Evolutionary conservation across 2,113 vertebrate species (phyloP), one percentile per base, ranked within the genome.

Genomic region (Cranoglanis bouderius): DNA sequence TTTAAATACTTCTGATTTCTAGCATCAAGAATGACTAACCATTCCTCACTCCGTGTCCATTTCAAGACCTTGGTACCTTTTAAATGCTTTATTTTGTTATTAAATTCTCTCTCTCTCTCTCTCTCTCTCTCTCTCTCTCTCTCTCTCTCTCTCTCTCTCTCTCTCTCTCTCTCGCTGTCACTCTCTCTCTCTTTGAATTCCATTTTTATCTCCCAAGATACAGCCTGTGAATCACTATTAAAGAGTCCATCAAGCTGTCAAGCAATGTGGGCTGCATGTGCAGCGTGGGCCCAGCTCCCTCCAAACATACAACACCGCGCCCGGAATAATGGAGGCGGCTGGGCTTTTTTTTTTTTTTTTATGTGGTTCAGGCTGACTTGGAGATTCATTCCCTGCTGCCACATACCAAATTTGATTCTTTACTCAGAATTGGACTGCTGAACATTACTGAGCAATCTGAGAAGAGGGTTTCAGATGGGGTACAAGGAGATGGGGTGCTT

Each of bases 181-280:
- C 53, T 57, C 80, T 82, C 21, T 61, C 55, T 83, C 92, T 94
- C 92, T 92, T 92, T 94, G 94, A 95, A 95, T 95, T 96, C 95
- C 94, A 95, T 95, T 95, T 95, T 95, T 95, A 94, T 95, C 94
- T 94, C 93, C 93, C 92, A 87, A 95, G 94, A 95, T 94, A 93
- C 94, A 92, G 93, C 93, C 94, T 93, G 94, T 96, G 94, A 96
- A 96, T 95, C 94, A 96, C 93, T 92, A 94, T 95, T 95, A 95
- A 94, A 94, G 92, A 93, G 92, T 93, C 93, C 93, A 95, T 96
- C 94, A 96, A 94, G 91, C 93, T 95, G 95, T 95, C 94, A 95
- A 94, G 92, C 90, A 91, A 92, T 93, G 92, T 92, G 84, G 94
- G 93, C 91, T 93, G 93, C 94, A 95, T 94, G 94, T 95, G 93